phyloP scores from a whole-genome alignment of 2,113 vertebrate genomes.

The Amblyornis subalaris region DNA sequence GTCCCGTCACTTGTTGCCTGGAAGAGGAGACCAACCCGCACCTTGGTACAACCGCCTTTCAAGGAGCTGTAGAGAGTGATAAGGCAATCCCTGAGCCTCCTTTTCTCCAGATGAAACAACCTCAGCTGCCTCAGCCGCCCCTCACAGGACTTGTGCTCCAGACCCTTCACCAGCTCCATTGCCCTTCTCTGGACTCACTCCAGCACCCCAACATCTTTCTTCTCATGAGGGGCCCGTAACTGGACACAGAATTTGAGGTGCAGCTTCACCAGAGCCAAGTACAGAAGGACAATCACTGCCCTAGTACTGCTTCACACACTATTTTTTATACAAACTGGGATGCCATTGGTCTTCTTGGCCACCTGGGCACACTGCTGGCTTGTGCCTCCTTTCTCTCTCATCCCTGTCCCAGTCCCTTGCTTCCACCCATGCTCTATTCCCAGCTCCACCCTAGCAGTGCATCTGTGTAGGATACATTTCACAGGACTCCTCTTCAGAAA shows the following conservation, averaged over 20 bases:
- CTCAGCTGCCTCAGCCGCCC: not conserved
- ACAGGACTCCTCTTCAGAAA: slow-evolving; percentile 50
- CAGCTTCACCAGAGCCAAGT: not conserved
- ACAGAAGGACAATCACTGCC: not conserved
- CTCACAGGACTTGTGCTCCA: not conserved
- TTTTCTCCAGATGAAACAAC: not conserved
- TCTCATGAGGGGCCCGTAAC: not conserved
- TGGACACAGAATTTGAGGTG: not conserved
- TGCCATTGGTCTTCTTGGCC: not conserved
- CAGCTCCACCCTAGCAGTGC: slow-evolving; percentile 4
- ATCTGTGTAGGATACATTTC: slow-evolving; percentile 36
- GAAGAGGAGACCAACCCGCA: not conserved
- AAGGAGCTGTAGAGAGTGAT: not conserved
- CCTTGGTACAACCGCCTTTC: not conserved
- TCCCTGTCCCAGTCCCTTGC: not conserved
- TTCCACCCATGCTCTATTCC: slow-evolving; percentile 28
- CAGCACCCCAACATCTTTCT: not conserved
- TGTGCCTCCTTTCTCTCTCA: not conserved
- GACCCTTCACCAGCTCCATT: not conserved
- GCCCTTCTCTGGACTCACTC: not conserved
- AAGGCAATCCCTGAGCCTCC: too few relatives aligned
- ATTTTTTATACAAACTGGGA: not conserved
- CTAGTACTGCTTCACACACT: not conserved
- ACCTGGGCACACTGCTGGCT: not conserved
- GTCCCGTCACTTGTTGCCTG: fast-evolving